A percentile compares a stretch with the other conserved stretches of the same genome.
These are phyloP conservation scores for Arnoldichthys spilopterus DNA, from an alignment of 2,797 vertebrate genomes.

Conservation along the genomic window DNA sequence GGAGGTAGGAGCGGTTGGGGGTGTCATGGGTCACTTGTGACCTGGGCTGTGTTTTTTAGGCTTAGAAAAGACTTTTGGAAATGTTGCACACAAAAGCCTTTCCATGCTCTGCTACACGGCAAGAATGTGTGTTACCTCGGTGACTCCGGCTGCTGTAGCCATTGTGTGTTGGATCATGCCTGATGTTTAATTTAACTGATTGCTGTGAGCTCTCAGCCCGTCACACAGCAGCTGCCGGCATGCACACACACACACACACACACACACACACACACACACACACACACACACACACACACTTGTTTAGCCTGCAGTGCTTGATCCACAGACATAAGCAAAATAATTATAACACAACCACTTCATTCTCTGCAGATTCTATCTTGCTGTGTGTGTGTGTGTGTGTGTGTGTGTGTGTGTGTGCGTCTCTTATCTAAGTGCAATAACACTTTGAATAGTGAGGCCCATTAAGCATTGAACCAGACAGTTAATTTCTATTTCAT, in stretches of 20 bases:
- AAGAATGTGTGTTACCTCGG: background rate
- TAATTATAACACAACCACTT: slow-evolving; percentile 22
- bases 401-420: slow-evolving; percentile 5
- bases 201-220: slow-evolving; percentile 11
- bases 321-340: slow-evolving; percentile 8
- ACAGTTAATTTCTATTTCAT: slow-evolving; percentile 55
- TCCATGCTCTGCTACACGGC: background rate
- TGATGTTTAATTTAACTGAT: slow-evolving; percentile 43
- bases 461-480: slow-evolving; percentile 45
- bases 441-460: slow-evolving; percentile 35
- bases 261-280: slow-evolving; percentile 2
- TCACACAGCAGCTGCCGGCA: slow-evolving; percentile 8
- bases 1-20: no score
- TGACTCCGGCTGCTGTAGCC: slow-evolving; percentile 5
- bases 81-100: background rate
- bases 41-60: background rate
- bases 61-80: background rate
- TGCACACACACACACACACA: background rate
- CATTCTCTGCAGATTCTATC: background rate
- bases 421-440: slow-evolving; percentile 30
- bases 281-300: slow-evolving; percentile 14
- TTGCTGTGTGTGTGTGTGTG: no score
- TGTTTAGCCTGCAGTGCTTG: slow-evolving; percentile 24
- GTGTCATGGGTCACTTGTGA: background rate
- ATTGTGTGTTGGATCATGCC: slow-evolving; percentile 30